A percentile compares a stretch with the other conserved stretches of the same genome.
Conservation (phyloP, 2,797 vertebrate species). For the Eulemur rubriventer region DNA sequence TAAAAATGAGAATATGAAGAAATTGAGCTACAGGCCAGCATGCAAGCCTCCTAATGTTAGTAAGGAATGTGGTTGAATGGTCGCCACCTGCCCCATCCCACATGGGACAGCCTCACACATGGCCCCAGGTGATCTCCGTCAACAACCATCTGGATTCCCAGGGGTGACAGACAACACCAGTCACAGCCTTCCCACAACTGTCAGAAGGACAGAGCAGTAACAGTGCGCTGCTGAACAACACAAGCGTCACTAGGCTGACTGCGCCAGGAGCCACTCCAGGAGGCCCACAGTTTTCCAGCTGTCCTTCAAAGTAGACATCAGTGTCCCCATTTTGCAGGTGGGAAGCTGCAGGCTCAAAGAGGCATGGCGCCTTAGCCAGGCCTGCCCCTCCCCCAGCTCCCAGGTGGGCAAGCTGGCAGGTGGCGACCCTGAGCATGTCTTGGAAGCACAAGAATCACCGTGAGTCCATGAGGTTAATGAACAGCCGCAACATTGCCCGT, state of each 20-base stretch:
- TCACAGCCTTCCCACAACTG: not conserved
- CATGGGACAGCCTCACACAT: not conserved
- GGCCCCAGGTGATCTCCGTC: not conserved
- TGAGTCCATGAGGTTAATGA: slow-evolving; percentile 79
- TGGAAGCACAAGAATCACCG: slow-evolving; percentile 75
- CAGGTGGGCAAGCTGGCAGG: slow-evolving; percentile 72
- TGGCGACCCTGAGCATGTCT: slow-evolving; percentile 77
- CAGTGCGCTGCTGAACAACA: not conserved
- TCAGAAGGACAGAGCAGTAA: not conserved
- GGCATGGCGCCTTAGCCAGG: not conserved
- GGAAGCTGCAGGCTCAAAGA: not conserved
- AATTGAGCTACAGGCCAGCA: slow-evolving; percentile 78
- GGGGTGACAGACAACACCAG: not conserved
- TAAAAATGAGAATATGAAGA: slow-evolving; percentile 72
- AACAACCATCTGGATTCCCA: not conserved
- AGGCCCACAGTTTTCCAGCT: not conserved
- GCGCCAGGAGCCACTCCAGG: not conserved
- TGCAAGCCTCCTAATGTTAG: slow-evolving; percentile 81
- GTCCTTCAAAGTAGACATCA: not conserved
- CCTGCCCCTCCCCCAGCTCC: not conserved
- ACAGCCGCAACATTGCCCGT: slow-evolving; percentile 90
- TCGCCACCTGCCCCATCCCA: slow-evolving; percentile 82
- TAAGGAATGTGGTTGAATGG: slow-evolving; percentile 68
- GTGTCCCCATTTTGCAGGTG: not conserved
- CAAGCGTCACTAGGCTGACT: not conserved